Percentiles rank a stretch among this genome's conserved stretches.
These are phyloP conservation scores for Lycodopsis pacificus DNA, from an alignment of 2,797 vertebrate species.

Conservation along the genomic window DNA sequence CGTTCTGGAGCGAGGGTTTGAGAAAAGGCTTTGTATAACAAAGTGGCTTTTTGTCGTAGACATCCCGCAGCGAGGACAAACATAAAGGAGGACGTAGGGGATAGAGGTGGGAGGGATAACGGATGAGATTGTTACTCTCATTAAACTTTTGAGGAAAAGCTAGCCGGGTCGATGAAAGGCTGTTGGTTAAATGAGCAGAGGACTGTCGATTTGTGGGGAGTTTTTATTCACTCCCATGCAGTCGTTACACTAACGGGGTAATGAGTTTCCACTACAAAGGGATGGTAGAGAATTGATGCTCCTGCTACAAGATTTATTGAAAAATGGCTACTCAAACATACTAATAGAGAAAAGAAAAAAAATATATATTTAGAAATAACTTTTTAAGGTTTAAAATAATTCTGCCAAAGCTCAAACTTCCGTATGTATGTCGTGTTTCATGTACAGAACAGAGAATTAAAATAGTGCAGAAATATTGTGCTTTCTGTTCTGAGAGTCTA, in stretches of 20 bases:
- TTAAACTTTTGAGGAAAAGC: conserved; percentile 68
- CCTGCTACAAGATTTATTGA: conserved; percentile 1
- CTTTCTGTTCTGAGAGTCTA: conserved; percentile 30
- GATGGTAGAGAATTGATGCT: conserved; percentile 32
- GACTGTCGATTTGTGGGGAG: conserved; percentile 61
- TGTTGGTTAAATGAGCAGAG: conserved; percentile 66
- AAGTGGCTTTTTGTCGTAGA: conserved; percentile 64
- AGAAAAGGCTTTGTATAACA: conserved; percentile 55
- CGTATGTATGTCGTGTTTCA: not conserved
- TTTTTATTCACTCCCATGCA: conserved; percentile 69
- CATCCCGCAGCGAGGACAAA: conserved; percentile 65
- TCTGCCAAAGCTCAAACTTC: not conserved
- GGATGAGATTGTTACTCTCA: conserved; percentile 67
- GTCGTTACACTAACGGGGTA: conserved; percentile 67
- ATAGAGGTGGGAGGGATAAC: conserved; percentile 36
- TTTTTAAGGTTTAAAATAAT: conserved; percentile 15
- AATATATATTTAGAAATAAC: not conserved
- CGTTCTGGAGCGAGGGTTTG: conserved; percentile 41
- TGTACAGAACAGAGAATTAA: not conserved
- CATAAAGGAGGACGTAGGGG: conserved; percentile 51
- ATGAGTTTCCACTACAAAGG: conserved; percentile 66
- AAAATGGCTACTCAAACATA: conserved; percentile 11
- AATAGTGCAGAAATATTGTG: not conserved
- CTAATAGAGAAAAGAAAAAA: not conserved
- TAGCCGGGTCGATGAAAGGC: conserved; percentile 70